phyloP scores from a whole-genome alignment of 2,113 vertebrate species.

The Chelonoidis abingdonii region DNA sequence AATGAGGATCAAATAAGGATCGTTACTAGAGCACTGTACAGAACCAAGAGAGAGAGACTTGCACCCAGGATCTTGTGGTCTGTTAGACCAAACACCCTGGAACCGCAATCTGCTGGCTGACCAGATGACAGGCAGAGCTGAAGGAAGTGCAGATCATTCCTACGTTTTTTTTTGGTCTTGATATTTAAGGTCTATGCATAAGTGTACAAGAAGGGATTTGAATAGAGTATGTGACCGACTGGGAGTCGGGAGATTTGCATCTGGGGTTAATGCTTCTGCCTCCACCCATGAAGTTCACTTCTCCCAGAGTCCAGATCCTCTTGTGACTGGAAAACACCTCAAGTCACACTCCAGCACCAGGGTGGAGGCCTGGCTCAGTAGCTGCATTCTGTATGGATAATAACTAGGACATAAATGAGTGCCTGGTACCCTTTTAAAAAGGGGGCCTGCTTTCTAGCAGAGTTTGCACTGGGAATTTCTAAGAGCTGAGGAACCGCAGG shows the following conservation, averaged over 20 bases:
- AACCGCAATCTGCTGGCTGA: background rate
- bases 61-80: background rate
- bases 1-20: background rate
- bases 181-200: background rate
- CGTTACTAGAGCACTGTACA: background rate
- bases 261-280: background rate
- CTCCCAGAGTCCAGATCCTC: background rate
- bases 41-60: background rate
- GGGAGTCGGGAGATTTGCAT: background rate
- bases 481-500: constrained; percentile 38
- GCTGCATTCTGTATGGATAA: background rate
- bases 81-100: background rate
- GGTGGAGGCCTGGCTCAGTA: background rate
- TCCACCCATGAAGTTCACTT: background rate
- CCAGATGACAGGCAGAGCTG: background rate
- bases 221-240: background rate
- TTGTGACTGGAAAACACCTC: background rate
- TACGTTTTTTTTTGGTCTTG: background rate
- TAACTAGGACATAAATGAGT: background rate
- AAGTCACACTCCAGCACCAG: background rate
- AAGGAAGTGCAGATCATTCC: background rate
- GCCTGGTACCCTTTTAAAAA: constrained; percentile 6
- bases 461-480: background rate
- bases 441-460: background rate
- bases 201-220: background rate